These are phyloP conservation scores for Notiomystis cincta DNA, from an alignment of 2,113 vertebrate species.

Conservation along the genomic window DNA sequence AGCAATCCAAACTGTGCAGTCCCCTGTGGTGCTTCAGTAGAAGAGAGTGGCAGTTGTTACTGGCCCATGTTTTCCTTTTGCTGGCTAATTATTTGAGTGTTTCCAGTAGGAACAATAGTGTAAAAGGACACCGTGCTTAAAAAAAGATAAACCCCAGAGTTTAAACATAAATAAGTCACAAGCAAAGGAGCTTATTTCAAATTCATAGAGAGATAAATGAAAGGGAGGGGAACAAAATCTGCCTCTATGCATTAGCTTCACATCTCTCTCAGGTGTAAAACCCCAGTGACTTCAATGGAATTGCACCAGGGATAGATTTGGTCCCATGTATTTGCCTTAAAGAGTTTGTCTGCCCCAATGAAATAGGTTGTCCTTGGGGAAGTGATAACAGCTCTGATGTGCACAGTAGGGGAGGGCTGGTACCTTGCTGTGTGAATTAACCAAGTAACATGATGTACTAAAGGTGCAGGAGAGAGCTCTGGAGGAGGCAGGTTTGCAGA, in stretches of 20 bases:
- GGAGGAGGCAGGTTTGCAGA: background rate
- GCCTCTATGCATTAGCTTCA: background rate
- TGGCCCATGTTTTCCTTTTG: background rate
- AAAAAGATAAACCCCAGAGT: background rate
- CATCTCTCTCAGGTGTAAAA: background rate
- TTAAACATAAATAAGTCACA: constrained; percentile 34
- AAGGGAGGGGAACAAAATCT: background rate
- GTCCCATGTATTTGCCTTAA: background rate
- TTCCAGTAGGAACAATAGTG: background rate
- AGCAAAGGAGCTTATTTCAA: background rate
- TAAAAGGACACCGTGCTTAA: background rate
- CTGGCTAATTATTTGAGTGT: background rate
- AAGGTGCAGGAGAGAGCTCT: background rate
- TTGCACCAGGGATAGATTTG: background rate
- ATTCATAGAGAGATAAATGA: constrained; percentile 7
- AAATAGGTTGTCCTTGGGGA: background rate
- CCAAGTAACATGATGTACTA: background rate
- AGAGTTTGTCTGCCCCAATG: background rate
- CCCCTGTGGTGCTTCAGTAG: background rate
- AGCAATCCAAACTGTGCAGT: background rate
- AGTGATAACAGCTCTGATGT: background rate
- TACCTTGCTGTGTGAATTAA: background rate
- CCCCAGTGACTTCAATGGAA: background rate
- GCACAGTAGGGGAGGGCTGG: background rate
- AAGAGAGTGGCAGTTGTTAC: background rate